Evolutionary conservation across 2,113 vertebrate genomes (phyloP).

Genomic region (Prionailurus bengalensis): DNA sequence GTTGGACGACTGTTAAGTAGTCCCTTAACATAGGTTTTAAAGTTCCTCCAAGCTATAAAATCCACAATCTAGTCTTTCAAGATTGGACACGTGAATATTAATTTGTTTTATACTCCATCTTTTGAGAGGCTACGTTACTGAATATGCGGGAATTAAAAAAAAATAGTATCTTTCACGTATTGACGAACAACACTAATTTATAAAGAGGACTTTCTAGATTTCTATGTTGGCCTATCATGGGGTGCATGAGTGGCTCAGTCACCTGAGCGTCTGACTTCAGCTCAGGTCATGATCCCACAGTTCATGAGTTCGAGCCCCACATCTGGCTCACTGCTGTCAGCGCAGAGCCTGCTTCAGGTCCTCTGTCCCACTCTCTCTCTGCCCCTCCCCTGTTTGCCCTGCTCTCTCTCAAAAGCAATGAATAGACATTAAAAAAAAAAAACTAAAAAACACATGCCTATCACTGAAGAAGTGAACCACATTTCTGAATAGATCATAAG

Average conservation of each 20-base stretch:
- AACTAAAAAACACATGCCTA: no score
- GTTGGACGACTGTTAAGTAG: neutral
- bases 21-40: neutral
- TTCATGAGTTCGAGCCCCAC: no score
- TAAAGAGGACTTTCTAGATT: constrained; percentile 3
- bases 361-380: no score
- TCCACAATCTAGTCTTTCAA: neutral
- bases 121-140: neutral
- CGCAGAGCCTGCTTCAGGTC: no score
- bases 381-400: no score
- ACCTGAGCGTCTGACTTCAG: no score
- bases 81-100: neutral
- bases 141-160: neutral
- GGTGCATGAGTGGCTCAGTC: no score
- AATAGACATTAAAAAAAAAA: no score
- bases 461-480: constrained; percentile 13
- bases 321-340: no score
- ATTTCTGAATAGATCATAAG: constrained; percentile 23
- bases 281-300: no score
- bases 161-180: neutral
- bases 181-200: neutral
- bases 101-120: neutral
- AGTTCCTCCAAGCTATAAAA: neutral
- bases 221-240: no score
- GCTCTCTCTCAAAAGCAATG: no score